phyloP scores from a whole-genome alignment of 2,888 invertebrate genomes.

The Seira musarum region DNA sequence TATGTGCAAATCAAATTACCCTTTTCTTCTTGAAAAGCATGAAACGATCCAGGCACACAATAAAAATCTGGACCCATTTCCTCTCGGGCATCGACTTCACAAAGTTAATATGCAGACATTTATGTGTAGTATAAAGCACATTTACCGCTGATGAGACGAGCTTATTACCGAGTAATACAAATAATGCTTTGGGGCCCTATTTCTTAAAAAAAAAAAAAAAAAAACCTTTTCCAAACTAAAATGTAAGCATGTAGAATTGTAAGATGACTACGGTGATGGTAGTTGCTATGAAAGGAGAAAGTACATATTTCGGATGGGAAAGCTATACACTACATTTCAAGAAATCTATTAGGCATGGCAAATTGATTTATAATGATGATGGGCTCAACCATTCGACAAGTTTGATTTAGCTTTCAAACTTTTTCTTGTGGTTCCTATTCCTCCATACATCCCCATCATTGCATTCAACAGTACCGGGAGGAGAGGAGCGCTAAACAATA shows the following conservation, averaged over 20 bases:
- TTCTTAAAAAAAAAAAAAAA: too few relatives aligned
- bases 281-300: slow-evolving; percentile 18
- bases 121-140: not conserved
- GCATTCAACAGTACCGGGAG: not conserved
- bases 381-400: slow-evolving; percentile 44
- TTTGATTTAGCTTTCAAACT: slow-evolving; percentile 54
- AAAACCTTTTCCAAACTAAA: not conserved
- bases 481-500: not conserved
- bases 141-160: not conserved
- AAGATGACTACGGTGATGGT: too few relatives aligned
- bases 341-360: slow-evolving; percentile 52
- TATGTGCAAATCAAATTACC: slow-evolving; percentile 6
- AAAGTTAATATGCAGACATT: slow-evolving; percentile 33
- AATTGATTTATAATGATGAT: slow-evolving; percentile 65
- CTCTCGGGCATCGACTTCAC: not conserved
- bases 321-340: slow-evolving; percentile 3
- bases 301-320: not conserved
- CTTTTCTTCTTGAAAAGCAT: not conserved
- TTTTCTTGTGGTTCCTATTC: slow-evolving; percentile 23
- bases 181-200: not conserved
- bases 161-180: not conserved
- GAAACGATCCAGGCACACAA: not conserved
- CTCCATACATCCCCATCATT: too few relatives aligned
- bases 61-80: not conserved
- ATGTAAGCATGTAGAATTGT: not conserved